Evolutionary conservation across 2,888 invertebrate genomes (phyloP), one percentile per base, ranked within the genome.

Genomic region (Ormyrus nitidulus): DNA sequence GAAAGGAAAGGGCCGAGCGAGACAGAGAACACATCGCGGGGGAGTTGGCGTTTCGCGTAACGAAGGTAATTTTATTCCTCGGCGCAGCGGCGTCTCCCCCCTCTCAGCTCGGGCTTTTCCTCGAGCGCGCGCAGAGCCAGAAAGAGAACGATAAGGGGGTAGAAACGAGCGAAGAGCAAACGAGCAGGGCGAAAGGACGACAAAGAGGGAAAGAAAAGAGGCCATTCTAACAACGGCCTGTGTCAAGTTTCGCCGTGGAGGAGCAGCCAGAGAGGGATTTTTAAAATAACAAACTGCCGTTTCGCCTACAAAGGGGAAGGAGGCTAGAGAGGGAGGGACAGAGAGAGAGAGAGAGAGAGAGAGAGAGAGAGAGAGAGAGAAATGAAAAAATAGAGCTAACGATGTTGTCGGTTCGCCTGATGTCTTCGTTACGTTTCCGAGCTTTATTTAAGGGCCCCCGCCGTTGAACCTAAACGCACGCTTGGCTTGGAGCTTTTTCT

Each of bases 41-140:
- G 83, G 87, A 88, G 85, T 87, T 86, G 87, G 86, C 86, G 88
- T 86, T 88, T 88, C 88, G 85, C 87, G 86, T 90, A 90, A 90
- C 90, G 89, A 90, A 90, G 90, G 90, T 88, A 90, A 90, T 90
- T 90, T 90, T 85, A 88, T 89, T 89, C 88, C 87, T 89, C 86
- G 86, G 83, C 86, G 87, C 87, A 61, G 53, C 34, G 48, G 65
- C 48, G 49, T 13, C 53, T 34, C 34, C 34, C 34, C 34, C 34
- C 34, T 34, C 34, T 34, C 34, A 34, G 34, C 34, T 34, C n/a
- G 19, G 64, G 72, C 64, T 79, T 72, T 34, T 73, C 49, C 69
- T 69, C 72, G 70, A 65, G 66, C 61, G 56, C 54, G 13, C 49
- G 53, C 11, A 44, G 34, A 75, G 68, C 80, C 76, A 48, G 69